phyloP scores from a whole-genome alignment of 2,888 invertebrate genomes.

The Agapetus fuscipes region DNA sequence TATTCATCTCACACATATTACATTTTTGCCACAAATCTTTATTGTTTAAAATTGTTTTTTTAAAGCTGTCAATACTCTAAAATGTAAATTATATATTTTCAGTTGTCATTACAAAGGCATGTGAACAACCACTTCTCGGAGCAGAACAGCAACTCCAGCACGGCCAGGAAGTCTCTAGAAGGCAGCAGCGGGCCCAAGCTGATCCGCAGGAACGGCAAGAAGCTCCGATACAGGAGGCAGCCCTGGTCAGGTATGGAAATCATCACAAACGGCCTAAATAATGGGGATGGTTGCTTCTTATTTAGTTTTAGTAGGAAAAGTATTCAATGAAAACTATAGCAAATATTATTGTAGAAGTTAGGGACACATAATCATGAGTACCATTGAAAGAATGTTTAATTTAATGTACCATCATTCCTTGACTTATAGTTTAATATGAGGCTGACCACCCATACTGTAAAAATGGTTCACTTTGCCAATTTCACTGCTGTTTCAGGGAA shows the following conservation, averaged over 20 bases:
- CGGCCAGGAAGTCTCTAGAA: constrained; percentile 61
- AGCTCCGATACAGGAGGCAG: constrained; percentile 74
- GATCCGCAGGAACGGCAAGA: constrained; percentile 79
- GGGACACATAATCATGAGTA: no score
- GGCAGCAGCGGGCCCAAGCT: constrained; percentile 65
- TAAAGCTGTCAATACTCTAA: no score
- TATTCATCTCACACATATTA: background rate
- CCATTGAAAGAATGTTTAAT: no score
- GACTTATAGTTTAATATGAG: no score
- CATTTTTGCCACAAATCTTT: background rate
- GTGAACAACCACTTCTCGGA: constrained; percentile 87
- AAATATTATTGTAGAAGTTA: background rate
- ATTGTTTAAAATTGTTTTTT: background rate
- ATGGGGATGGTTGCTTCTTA: background rate
- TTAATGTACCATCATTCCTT: no score
- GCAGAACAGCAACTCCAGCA: constrained; percentile 45
- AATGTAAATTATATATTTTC: no score
- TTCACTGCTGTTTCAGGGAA: no score
- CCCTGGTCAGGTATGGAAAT: constrained; percentile 91
- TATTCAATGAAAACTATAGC: background rate
- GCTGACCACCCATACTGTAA: no score
- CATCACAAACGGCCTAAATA: no score
- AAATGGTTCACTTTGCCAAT: no score
- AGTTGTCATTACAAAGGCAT: constrained; percentile 81
- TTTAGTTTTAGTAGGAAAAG: background rate